A percentile compares a stretch with the other conserved stretches of the same genome.
These are phyloP conservation scores for Anoplophora glabripennis DNA, from an alignment of 1,140 invertebrate genomes.

Conservation along the genomic window DNA sequence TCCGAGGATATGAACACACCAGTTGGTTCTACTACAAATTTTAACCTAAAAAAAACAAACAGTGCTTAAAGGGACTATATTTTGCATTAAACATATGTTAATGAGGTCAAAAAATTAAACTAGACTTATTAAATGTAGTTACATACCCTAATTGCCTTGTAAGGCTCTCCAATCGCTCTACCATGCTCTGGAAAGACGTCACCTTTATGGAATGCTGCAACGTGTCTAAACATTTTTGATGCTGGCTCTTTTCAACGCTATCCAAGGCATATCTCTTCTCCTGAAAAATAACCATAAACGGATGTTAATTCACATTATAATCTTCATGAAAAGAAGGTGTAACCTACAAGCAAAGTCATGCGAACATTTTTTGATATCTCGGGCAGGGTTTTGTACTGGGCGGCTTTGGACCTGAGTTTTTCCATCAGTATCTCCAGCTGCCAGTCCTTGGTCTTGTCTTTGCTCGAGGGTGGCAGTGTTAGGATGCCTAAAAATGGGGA, in stretches of 20 bases:
- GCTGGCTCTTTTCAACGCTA: slow-evolving; percentile 73
- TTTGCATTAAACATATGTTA: not conserved
- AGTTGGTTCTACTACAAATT: slow-evolving; percentile 69
- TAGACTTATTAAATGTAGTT: too few species aligned
- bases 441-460: slow-evolving; percentile 67
- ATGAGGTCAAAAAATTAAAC: not conserved
- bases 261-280: slow-evolving; percentile 82
- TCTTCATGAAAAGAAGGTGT: not conserved
- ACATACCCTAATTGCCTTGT: slow-evolving; percentile 78
- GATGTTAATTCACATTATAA: not conserved
- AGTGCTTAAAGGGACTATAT: not conserved
- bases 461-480: slow-evolving; percentile 16
- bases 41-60: slow-evolving; percentile 59
- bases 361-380: slow-evolving; percentile 83
- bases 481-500: slow-evolving; percentile 16
- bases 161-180: slow-evolving; percentile 87
- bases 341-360: slow-evolving; percentile 75
- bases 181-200: slow-evolving; percentile 83
- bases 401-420: slow-evolving; percentile 71
- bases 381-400: slow-evolving; percentile 72
- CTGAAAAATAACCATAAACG: slow-evolving; percentile 50
- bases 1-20: slow-evolving; percentile 89
- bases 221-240: slow-evolving; percentile 88
- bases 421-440: slow-evolving; percentile 85
- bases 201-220: slow-evolving; percentile 94